Percentiles rank a stretch among this genome's conserved stretches.
Evolutionary conservation across 2,888 invertebrate genomes (phyloP).

Genomic region (Halictus quadricinctus): DNA sequence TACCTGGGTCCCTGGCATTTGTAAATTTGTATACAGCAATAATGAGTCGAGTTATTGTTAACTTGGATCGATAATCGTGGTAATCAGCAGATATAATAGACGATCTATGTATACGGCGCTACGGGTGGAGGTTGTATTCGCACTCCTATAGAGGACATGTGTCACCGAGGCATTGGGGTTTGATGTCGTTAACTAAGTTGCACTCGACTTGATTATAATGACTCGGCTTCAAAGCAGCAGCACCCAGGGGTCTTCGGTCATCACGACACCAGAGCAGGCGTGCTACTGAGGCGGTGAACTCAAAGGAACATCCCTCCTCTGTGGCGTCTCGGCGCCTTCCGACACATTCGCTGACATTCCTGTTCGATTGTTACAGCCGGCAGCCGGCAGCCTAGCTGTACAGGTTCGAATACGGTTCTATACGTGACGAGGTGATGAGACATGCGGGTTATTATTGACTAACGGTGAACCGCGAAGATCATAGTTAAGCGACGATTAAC

Average conservation of each 20-base stretch:
- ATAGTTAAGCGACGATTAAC: slow-evolving; percentile 31
- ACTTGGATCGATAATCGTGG: not conserved
- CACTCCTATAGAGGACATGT: slow-evolving; percentile 26
- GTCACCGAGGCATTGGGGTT: slow-evolving; percentile 62
- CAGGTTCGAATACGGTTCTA: not conserved
- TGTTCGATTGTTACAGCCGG: slow-evolving; percentile 4
- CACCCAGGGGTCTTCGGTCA: slow-evolving; percentile 56
- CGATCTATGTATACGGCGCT: not conserved
- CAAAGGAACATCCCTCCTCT: slow-evolving; percentile 61
- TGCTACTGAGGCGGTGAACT: slow-evolving; percentile 41
- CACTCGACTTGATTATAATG: slow-evolving; percentile 76
- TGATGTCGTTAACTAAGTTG: slow-evolving; percentile 74
- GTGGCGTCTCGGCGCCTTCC: slow-evolving; percentile 26
- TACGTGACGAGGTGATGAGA: slow-evolving; percentile 18
- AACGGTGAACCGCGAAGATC: slow-evolving; percentile 25
- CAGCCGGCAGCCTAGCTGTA: not conserved
- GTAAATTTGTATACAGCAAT: too few relatives aligned
- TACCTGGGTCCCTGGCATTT: too few relatives aligned
- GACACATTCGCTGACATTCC: slow-evolving; percentile 16
- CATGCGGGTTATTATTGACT: slow-evolving; percentile 13
- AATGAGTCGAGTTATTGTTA: not conserved
- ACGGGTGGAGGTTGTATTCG: slow-evolving; percentile 14
- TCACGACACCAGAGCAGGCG: slow-evolving; percentile 41
- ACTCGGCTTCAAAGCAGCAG: slow-evolving; percentile 72
- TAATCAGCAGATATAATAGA: not conserved